phyloP scores from a whole-genome alignment of 64 coral and sea anemone genomes.

The Porites lutea region DNA sequence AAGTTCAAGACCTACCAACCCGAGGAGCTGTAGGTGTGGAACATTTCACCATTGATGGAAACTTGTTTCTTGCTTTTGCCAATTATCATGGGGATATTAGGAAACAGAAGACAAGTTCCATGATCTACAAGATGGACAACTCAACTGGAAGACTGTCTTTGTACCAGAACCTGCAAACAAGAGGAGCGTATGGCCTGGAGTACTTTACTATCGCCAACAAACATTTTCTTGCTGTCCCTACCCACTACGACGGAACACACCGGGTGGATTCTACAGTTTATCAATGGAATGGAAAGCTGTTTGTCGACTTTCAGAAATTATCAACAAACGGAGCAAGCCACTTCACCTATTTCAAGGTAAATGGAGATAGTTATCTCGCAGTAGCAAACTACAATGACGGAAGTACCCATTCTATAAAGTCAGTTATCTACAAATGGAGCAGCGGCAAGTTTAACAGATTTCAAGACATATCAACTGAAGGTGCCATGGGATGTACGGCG shows the following conservation, averaged over 20 bases:
- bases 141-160: not conserved
- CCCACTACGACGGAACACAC: not conserved
- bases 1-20: not conserved
- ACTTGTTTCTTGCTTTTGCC: not conserved
- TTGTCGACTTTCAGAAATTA: conserved; percentile 25
- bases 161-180: not conserved
- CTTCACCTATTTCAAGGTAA: conserved; percentile 14
- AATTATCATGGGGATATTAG: not conserved
- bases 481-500: not conserved
- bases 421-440: conserved; percentile 15
- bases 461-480: not conserved
- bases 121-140: not conserved
- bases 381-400: not conserved
- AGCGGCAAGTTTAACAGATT: not conserved
- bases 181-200: not conserved
- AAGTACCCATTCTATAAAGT: not conserved
- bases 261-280: not conserved
- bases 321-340: conserved; percentile 2
- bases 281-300: not conserved
- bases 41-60: not conserved
- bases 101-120: not conserved
- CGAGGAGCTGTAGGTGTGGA: not conserved
- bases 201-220: not conserved
- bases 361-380: not conserved
- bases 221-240: conserved; percentile 18